A percentile compares a stretch with the other conserved stretches of the same genome.
phyloP scores from a whole-genome alignment of 2,888 invertebrate species.

The Eugnorisma glareosa region DNA sequence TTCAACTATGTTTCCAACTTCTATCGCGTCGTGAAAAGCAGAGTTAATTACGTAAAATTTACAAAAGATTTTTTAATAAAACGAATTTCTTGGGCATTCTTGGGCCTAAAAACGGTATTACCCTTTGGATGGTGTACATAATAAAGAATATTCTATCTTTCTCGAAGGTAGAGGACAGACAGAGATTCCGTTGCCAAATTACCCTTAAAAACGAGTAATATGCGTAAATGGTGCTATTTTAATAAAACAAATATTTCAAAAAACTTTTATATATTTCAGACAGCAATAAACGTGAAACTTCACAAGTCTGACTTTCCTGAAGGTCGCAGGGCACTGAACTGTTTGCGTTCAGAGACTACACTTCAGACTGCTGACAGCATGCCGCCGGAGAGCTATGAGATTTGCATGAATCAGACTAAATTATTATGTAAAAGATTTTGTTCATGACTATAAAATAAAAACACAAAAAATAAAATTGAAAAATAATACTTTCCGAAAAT shows the following conservation, averaged over 20 bases:
- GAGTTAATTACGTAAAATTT: no score
- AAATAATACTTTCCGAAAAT: neutral
- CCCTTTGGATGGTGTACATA: no score
- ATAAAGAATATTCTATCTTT: no score
- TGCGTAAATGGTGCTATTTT: neutral
- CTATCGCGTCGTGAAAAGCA: no score
- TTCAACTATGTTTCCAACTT: no score
- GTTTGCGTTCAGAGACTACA: neutral
- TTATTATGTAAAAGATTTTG: neutral
- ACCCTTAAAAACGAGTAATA: neutral
- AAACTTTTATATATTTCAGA: neutral
- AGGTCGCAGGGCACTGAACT: slow-evolving; percentile 24
- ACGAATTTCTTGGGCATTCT: no score
- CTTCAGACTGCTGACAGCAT: slow-evolving; percentile 18
- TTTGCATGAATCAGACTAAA: slow-evolving; percentile 18
- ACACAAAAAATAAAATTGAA: neutral
- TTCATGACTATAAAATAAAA: neutral
- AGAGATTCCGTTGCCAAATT: no score
- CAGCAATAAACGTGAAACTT: slow-evolving; percentile 3
- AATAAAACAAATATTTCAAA: neutral
- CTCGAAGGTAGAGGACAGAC: neutral
- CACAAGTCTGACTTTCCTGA: slow-evolving; percentile 2
- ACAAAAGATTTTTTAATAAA: no score
- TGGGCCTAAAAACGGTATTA: no score
- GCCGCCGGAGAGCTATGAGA: slow-evolving; percentile 4